phyloP scores from a whole-genome alignment of 2,797 vertebrate species.

The Falco peregrinus region DNA sequence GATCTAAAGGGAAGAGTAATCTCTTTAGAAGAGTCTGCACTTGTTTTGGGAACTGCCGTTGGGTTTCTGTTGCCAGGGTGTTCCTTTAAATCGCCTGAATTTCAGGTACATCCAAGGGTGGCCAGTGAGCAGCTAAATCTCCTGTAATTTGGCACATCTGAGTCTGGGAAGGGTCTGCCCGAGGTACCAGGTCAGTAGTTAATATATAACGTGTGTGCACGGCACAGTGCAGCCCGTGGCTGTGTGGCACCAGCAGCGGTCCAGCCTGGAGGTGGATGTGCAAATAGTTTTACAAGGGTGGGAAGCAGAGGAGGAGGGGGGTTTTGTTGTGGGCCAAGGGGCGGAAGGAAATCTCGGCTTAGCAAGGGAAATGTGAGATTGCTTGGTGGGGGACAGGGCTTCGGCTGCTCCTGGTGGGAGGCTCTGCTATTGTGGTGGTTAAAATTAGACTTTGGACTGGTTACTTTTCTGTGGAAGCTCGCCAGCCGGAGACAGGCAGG shows the following conservation, averaged over 20 bases:
- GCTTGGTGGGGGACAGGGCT: conserved; percentile 37
- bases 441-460: conserved; percentile 56
- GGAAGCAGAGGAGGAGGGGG: background rate
- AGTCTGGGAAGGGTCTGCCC: background rate
- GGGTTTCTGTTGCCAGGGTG: background rate
- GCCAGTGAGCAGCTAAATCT: background rate
- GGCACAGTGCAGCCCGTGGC: background rate
- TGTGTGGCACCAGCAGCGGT: rapidly evolving
- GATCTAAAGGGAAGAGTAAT: background rate
- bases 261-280: background rate
- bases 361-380: conserved; percentile 51
- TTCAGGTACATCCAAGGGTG: background rate
- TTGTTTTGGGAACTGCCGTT: background rate
- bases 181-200: background rate
- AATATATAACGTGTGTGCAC: background rate
- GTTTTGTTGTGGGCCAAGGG: conserved; percentile 14
- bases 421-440: conserved; percentile 50
- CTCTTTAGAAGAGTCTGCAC: background rate
- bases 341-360: conserved; percentile 49
- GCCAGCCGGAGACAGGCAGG: background rate
- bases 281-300: background rate
- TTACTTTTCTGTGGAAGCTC: background rate
- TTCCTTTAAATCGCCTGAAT: background rate
- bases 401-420: conserved; percentile 1
- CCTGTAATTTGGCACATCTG: background rate